Percentiles rank a stretch among this genome's conserved stretches.
These are phyloP conservation scores for Coranthus polyacanthus DNA, from an alignment of 2,797 vertebrate species.

Conservation along the genomic window DNA sequence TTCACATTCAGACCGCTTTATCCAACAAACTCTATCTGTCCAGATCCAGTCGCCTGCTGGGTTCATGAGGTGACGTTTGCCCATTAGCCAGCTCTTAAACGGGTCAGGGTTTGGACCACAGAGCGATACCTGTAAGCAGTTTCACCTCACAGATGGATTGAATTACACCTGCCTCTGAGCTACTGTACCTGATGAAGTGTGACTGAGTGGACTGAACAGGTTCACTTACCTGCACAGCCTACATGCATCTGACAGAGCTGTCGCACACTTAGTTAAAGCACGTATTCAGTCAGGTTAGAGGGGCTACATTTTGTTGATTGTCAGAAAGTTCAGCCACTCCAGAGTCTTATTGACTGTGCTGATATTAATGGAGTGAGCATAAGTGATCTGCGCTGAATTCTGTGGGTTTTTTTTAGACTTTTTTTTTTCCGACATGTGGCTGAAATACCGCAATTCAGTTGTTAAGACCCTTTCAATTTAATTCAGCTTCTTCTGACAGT, in stretches of 20 bases:
- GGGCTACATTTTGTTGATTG: too few relatives aligned
- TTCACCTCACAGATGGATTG: conserved; percentile 63
- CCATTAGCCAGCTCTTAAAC: conserved; percentile 46
- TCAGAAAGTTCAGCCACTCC: too few relatives aligned
- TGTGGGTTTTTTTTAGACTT: too few relatives aligned
- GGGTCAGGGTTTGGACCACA: conserved; percentile 36
- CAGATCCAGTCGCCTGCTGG: conserved; percentile 12
- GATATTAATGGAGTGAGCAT: too few relatives aligned
- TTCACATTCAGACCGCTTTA: too few relatives aligned
- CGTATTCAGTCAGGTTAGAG: conserved; percentile 29
- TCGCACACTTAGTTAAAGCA: conserved; percentile 3
- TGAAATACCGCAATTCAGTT: too few relatives aligned
- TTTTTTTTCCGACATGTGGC: too few relatives aligned
- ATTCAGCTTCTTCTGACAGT: too few relatives aligned
- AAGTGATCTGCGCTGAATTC: too few relatives aligned
- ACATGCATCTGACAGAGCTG: conserved; percentile 20
- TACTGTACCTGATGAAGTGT: conserved; percentile 49
- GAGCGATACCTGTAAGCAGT: conserved; percentile 58
- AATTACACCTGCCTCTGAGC: conserved; percentile 61
- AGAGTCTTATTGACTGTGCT: too few relatives aligned
- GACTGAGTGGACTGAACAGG: conserved; percentile 20
- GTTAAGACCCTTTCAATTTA: too few relatives aligned
- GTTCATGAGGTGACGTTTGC: conserved; percentile 34
- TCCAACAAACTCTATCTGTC: conserved; percentile 10
- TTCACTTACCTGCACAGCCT: too few relatives aligned